phyloP scores from a whole-genome alignment of 1,140 invertebrate genomes.

The Bombus cullumanus region DNA sequence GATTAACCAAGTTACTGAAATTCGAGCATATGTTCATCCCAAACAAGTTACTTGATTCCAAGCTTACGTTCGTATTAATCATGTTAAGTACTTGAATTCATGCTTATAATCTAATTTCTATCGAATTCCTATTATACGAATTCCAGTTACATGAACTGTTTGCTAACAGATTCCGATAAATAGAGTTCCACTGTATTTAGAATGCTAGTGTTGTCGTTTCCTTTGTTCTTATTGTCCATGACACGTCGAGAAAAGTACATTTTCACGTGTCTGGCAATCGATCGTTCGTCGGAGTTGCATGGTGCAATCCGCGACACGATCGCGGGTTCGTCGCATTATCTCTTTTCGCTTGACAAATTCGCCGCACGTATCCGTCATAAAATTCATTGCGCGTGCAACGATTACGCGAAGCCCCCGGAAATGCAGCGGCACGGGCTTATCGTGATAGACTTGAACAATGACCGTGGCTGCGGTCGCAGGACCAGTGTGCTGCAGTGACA shows the following conservation, averaged over 20 bases:
- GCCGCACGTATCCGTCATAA: conserved; percentile 59
- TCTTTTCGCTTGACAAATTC: conserved; percentile 55
- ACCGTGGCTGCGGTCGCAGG: background rate
- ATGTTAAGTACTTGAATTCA: background rate
- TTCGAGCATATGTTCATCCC: no score
- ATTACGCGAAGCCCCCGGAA: conserved; percentile 58
- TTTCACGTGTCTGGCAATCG: background rate
- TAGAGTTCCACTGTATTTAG: background rate
- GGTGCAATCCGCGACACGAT: background rate
- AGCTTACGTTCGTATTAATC: background rate
- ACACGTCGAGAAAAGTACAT: background rate
- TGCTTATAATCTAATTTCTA: no score
- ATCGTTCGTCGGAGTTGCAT: background rate
- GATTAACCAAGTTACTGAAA: background rate
- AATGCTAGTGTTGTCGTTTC: background rate
- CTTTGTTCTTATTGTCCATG: background rate
- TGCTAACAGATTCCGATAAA: background rate
- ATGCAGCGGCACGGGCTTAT: conserved; percentile 40
- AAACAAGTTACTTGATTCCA: background rate
- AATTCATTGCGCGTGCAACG: conserved; percentile 60
- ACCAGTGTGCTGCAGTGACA: conserved; percentile 2
- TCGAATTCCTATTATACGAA: background rate
- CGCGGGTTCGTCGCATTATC: conserved; percentile 28
- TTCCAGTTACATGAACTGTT: background rate
- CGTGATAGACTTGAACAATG: conserved; percentile 53